Percentiles rank a stretch among this genome's conserved stretches.
phyloP scores from a whole-genome alignment of 1,140 invertebrate species.

The Idris sp. region DNA sequence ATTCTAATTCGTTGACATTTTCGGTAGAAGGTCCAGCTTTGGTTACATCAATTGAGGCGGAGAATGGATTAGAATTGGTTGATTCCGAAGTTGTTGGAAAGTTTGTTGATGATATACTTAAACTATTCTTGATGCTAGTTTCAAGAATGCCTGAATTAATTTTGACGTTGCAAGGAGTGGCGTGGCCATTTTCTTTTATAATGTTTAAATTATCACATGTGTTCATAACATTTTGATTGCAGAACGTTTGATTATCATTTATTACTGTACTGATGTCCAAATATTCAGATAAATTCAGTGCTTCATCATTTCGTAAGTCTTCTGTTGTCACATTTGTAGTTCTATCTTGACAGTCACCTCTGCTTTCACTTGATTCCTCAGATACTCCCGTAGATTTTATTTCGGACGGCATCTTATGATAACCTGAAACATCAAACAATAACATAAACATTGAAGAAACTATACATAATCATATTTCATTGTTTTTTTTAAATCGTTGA shows the following conservation, averaged over 20 bases:
- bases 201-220: slow-evolving; percentile 47
- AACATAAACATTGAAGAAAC: no score
- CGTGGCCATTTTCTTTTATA: slow-evolving; percentile 57
- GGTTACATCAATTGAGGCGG: neutral
- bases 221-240: slow-evolving; percentile 37
- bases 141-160: slow-evolving; percentile 11
- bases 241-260: slow-evolving; percentile 47
- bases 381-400: slow-evolving; percentile 61
- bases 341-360: slow-evolving; percentile 60
- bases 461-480: no score
- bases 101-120: slow-evolving; percentile 1
- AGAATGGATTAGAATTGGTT: neutral
- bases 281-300: slow-evolving; percentile 36
- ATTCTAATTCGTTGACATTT: slow-evolving; percentile 2
- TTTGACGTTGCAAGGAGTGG: slow-evolving; percentile 24
- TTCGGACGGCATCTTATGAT: slow-evolving; percentile 69
- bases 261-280: slow-evolving; percentile 53
- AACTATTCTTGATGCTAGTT: slow-evolving; percentile 24
- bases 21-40: slow-evolving; percentile 25
- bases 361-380: slow-evolving; percentile 62
- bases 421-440: no score
- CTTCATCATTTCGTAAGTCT: slow-evolving; percentile 51
- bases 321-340: slow-evolving; percentile 53
- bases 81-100: slow-evolving; percentile 3
- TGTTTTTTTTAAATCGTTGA: no score